phyloP scores from a whole-genome alignment of 2,888 invertebrate species.

The Drosophila paramelanica region DNA sequence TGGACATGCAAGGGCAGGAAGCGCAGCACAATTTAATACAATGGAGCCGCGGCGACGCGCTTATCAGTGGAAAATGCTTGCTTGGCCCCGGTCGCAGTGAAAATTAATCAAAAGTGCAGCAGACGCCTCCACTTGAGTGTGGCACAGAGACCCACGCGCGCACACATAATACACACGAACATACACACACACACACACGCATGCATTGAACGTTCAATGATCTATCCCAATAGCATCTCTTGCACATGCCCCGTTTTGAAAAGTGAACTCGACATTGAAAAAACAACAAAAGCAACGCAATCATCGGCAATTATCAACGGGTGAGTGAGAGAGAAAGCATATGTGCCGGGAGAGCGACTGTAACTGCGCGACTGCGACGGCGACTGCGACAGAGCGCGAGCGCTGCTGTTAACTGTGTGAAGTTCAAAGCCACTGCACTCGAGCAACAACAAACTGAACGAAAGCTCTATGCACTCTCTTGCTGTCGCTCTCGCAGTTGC shows the following conservation, averaged over 20 bases:
- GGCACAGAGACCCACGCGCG: constrained; percentile 37
- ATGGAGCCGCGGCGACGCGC: constrained; percentile 29
- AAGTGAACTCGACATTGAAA: constrained; percentile 80
- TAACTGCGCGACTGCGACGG: constrained; percentile 1
- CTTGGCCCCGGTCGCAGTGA: constrained; percentile 27
- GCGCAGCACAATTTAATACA: constrained; percentile 44
- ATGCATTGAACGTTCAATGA: constrained; percentile 74
- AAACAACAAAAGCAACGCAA: constrained; percentile 56
- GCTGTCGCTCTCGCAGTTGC: constrained; percentile 13
- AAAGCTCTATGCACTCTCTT: constrained; percentile 28
- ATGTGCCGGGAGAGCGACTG: constrained; percentile 15
- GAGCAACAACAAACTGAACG: constrained; percentile 12
- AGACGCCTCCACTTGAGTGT: constrained; percentile 71
- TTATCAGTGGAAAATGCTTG: constrained; percentile 58
- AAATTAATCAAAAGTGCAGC: constrained; percentile 75
- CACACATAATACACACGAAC: not conserved
- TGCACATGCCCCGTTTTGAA: constrained; percentile 67
- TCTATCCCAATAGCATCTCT: constrained; percentile 66
- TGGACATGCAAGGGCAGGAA: constrained; percentile 74
- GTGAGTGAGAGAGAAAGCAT: constrained; percentile 24
- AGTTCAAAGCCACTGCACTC: constrained; percentile 75
- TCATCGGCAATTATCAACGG: constrained; percentile 46
- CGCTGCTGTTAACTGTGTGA: constrained; percentile 63
- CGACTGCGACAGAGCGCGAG: constrained; percentile 7
- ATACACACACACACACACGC: constrained; percentile 9